Evolutionary conservation across 2,113 vertebrate genomes (phyloP), one percentile per base, ranked within the genome.

Genomic region (Probosciger aterrimus): DNA sequence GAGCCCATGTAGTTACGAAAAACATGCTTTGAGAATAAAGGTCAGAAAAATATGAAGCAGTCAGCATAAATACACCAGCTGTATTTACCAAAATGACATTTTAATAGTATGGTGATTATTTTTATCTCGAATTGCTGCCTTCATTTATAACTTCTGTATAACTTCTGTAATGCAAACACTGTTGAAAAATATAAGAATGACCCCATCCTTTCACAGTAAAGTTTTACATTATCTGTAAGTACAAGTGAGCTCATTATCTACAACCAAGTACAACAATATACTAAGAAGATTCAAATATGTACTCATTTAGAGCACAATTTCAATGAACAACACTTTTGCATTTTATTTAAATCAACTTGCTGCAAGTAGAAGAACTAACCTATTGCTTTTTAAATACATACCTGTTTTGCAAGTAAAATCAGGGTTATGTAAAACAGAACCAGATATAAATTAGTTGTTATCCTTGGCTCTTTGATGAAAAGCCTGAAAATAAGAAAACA

Each of bases 351-450:
- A 88, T 52, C n/a, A 57, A 52, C 19, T 65, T 75, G 22, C 39
- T 86, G 23, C 65, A 83, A 75, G 50, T 64, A 20, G 82, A 88
- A 77, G 43, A 70, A 47, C 20, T 47, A 30, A 5, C 1, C 1
- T 6, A 17, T 39, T 78, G 43, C 2, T 1, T 41, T 60, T 62
- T 60, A 33, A 37, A 49, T 24, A 86, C 69, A 18, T 96, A 99
- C 99, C 99, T 99, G 99, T n/a, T 98, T 98, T 49, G 98, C 98
- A 92, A 99, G 98, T 95, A 99, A 97, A 96, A 99, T 90, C 53
- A 99, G 98, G 25, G 99, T 99, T 87, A 98, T 77, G 30, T 99
- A 98, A 96, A 99, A 99, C 70, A 99, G 97, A 13, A 98, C 97
- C 97, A 99, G 98, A 88, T 99, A 99, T 63, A 99, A 98, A 92